Evolutionary conservation across 2,888 invertebrate species (phyloP).

Genomic region (Choristoneura rosaceana): DNA sequence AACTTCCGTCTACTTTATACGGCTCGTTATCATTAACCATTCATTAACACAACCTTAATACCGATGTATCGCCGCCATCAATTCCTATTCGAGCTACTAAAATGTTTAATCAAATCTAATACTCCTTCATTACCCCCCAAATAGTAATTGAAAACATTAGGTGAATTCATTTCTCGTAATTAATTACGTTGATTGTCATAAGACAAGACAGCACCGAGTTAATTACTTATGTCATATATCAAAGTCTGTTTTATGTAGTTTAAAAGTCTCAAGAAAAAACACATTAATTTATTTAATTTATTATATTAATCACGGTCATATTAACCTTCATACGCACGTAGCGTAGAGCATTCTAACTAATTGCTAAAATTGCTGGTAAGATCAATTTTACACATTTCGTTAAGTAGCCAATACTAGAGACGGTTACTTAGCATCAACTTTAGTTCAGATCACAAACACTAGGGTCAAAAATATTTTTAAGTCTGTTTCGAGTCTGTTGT

Average conservation of each 20-base stretch:
- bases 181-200: conserved; percentile 14
- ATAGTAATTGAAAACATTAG: conserved; percentile 26
- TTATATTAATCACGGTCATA: neutral
- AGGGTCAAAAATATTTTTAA: too few species aligned
- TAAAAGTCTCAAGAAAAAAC: neutral
- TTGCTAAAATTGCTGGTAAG: neutral
- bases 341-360: neutral
- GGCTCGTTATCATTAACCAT: conserved; percentile 2
- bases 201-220: conserved; percentile 12
- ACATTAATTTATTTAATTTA: conserved; percentile 1
- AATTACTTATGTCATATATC: conserved; percentile 7
- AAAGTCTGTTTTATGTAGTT: conserved; percentile 9
- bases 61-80: conserved; percentile 25
- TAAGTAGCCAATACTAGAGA: too few species aligned
- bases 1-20: neutral
- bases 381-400: too few species aligned
- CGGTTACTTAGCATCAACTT: too few species aligned
- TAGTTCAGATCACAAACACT: too few species aligned
- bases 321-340: conserved; percentile 1
- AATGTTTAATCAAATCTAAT: conserved; percentile 26
- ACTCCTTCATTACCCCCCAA: conserved; percentile 17
- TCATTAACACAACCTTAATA: conserved; percentile 18
- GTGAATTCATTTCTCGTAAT: conserved; percentile 19
- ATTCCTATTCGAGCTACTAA: conserved; percentile 22
- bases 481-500: too few species aligned